Conservation (phyloP, 2,113 vertebrate genomes). For the Sorex araneus region DNA sequence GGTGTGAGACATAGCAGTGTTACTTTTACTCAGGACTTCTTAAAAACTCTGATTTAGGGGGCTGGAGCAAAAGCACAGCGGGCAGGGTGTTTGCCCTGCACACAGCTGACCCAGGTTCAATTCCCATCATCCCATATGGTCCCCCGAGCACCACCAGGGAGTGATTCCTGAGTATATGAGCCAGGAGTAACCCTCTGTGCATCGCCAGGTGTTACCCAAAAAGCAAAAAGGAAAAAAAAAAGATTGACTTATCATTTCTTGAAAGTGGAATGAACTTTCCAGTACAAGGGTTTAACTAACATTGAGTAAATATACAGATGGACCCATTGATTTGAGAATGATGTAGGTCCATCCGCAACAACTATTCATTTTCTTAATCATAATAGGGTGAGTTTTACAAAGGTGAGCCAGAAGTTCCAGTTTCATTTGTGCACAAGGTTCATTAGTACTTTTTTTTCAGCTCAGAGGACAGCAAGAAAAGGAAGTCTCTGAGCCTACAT, state of each 20-base stretch:
- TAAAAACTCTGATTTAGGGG: too few relatives aligned
- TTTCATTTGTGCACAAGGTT: constrained; percentile 75
- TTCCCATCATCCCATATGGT: too few relatives aligned
- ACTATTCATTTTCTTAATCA: background rate
- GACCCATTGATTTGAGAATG: too few relatives aligned
- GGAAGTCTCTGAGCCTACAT: constrained; percentile 78
- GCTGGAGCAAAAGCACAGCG: too few relatives aligned
- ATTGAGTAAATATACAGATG: too few relatives aligned
- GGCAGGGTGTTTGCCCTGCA: too few relatives aligned
- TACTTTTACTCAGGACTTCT: background rate
- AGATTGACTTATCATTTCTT: background rate
- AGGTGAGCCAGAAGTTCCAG: constrained; percentile 77
- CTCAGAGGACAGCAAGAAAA: constrained; percentile 81
- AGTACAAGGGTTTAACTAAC: background rate
- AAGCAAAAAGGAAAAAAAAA: too few relatives aligned
- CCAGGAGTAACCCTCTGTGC: too few relatives aligned
- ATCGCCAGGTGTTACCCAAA: too few relatives aligned
- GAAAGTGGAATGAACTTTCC: constrained; percentile 58
- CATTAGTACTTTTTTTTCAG: constrained; percentile 75
- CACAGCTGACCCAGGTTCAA: too few relatives aligned
- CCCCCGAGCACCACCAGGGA: too few relatives aligned
- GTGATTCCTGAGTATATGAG: too few relatives aligned
- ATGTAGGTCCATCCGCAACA: background rate
- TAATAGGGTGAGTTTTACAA: constrained; percentile 32
- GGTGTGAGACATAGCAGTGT: background rate